Percentiles rank a stretch among this genome's conserved stretches.
phyloP scores from a whole-genome alignment of 2,113 vertebrate species.

The Neolamprologus falcicula region DNA sequence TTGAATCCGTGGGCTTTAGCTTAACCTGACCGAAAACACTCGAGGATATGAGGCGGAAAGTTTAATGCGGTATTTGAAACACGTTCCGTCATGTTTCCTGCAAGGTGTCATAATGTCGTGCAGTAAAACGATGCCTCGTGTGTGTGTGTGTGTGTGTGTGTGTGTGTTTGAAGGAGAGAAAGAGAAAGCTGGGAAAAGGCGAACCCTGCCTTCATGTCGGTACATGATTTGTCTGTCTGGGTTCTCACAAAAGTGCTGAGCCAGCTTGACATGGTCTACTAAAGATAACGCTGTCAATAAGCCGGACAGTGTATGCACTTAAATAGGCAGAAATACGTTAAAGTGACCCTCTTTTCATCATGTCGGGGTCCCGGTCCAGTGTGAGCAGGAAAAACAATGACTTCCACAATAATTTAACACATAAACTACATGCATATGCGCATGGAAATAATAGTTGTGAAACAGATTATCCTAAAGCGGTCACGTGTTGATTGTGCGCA shows the following conservation, averaged over 20 bases:
- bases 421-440: not conserved
- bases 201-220: not conserved
- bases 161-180: not conserved
- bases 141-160: not conserved
- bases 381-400: not conserved
- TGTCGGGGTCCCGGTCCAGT: not conserved
- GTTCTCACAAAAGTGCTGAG: not conserved
- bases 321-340: not conserved
- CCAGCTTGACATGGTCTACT: not conserved
- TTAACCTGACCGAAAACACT: not conserved
- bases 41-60: not conserved
- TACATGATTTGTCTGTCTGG: not conserved
- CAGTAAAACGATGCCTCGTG: not conserved
- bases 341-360: not conserved
- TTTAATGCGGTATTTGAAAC: not conserved
- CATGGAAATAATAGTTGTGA: not conserved
- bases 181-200: not conserved
- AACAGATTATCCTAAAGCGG: not conserved
- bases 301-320: not conserved
- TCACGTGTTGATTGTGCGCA: not conserved
- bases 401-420: not conserved
- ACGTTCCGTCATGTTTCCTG: slow-evolving; percentile 25
- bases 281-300: not conserved
- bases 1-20: not conserved
- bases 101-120: not conserved